phyloP scores from a whole-genome alignment of 2,113 vertebrate genomes.

The Oplegnathus fasciatus region DNA sequence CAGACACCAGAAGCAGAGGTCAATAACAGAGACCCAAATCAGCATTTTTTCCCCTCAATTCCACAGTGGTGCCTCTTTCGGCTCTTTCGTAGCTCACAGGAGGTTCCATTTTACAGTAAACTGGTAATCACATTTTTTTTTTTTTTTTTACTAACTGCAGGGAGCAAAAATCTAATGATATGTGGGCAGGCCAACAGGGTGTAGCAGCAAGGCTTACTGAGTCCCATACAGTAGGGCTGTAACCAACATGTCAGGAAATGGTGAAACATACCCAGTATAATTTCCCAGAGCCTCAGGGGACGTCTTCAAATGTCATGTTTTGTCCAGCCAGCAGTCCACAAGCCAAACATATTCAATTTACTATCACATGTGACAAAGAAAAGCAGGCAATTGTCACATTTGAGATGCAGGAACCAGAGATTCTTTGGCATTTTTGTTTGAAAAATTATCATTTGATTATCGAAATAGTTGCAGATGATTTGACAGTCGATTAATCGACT shows the following conservation, averaged over 20 bases:
- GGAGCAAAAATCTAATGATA: background rate
- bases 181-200: background rate
- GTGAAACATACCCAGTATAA: too few species aligned
- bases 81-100: background rate
- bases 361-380: background rate
- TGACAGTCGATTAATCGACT: too few species aligned
- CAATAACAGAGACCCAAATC: slow-evolving; percentile 46
- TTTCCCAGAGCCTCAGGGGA: too few species aligned
- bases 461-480: too few species aligned
- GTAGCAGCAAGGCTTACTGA: background rate
- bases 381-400: background rate
- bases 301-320: too few species aligned
- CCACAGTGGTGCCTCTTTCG: background rate
- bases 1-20: slow-evolving; percentile 38
- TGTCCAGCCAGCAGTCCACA: background rate
- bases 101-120: slow-evolving; percentile 24
- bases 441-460: too few species aligned
- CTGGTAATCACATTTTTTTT: background rate
- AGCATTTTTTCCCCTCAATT: slow-evolving; percentile 33
- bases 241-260: background rate
- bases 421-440: too few species aligned
- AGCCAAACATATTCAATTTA: background rate
- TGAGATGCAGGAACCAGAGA: background rate
- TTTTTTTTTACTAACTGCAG: background rate
- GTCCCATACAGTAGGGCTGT: background rate